phyloP scores from a whole-genome alignment of 2,113 vertebrate species.

The Cryptoleucopteryx plumbea region DNA sequence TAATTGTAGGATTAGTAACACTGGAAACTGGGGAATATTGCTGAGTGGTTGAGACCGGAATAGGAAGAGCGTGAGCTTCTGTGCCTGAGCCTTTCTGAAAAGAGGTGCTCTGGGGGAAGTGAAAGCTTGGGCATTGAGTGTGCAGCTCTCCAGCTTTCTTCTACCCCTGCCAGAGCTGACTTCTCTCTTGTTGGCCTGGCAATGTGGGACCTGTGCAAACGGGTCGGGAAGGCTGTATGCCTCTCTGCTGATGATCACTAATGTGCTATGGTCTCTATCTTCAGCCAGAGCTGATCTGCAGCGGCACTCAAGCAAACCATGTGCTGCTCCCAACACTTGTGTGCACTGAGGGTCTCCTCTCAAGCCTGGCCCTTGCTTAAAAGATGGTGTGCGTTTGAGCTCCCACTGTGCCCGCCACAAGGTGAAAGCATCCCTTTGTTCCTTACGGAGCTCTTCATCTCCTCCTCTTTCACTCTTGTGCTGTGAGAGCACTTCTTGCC shows the following conservation, averaged over 20 bases:
- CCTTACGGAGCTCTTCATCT: not conserved
- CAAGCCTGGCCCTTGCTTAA: not conserved
- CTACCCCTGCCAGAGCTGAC: not conserved
- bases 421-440: slow-evolving; percentile 21
- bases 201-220: not conserved
- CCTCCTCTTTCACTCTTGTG: not conserved
- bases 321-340: not conserved
- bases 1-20: not conserved
- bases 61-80: not conserved
- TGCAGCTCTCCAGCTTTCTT: not conserved
- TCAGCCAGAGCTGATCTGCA: not conserved
- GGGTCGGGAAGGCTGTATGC: fast-evolving
- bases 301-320: not conserved
- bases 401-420: not conserved
- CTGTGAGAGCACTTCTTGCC: slow-evolving; percentile 38
- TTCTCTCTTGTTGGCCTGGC: not conserved
- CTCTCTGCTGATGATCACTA: not conserved
- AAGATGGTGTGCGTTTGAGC: not conserved
- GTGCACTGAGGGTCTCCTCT: not conserved
- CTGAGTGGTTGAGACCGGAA: not conserved
- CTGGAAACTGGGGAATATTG: not conserved
- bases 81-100: not conserved
- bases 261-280: fast-evolving
- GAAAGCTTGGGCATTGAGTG: fast-evolving
- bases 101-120: not conserved